Evolutionary conservation across 2,113 vertebrate species (phyloP).

Genomic region (Coracopsis vasa): DNA sequence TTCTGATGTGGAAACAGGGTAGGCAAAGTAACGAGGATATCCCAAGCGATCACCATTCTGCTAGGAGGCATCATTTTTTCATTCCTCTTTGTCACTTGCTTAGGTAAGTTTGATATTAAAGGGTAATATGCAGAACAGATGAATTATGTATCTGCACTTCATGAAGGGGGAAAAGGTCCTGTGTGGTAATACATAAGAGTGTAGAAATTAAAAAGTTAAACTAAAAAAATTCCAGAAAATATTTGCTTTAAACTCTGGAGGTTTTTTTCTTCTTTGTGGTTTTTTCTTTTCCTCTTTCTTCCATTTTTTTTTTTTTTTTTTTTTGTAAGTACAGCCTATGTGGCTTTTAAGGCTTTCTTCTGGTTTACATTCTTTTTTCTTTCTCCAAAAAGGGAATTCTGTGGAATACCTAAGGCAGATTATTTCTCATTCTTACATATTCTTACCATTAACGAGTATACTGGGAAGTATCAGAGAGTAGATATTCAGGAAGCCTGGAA

Average conservation of each 20-base stretch:
- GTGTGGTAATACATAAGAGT: neutral
- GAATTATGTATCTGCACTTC: neutral
- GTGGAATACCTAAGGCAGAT: neutral
- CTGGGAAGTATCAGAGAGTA: neutral
- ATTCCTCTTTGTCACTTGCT: neutral
- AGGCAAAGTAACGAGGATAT: neutral
- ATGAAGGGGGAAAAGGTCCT: neutral
- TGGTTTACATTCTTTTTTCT: neutral
- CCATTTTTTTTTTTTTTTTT: neutral
- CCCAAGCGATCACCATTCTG: neutral
- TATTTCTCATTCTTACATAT: neutral
- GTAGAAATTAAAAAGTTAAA: neutral
- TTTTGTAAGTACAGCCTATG: rapidly evolving
- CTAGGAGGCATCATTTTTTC: neutral
- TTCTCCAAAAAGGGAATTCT: rapidly evolving
- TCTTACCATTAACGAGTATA: neutral
- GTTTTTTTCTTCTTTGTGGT: neutral
- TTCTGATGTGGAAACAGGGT: neutral
- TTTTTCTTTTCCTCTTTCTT: too few relatives aligned
- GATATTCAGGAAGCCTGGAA: neutral
- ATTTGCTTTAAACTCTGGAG: neutral
- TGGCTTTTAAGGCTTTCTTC: neutral
- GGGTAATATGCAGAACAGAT: neutral
- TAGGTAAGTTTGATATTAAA: neutral
- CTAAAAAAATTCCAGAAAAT: neutral